Percentiles rank a stretch among this genome's conserved stretches.
Conservation (phyloP, 2,797 vertebrate genomes). For the Pterois miles region DNA sequence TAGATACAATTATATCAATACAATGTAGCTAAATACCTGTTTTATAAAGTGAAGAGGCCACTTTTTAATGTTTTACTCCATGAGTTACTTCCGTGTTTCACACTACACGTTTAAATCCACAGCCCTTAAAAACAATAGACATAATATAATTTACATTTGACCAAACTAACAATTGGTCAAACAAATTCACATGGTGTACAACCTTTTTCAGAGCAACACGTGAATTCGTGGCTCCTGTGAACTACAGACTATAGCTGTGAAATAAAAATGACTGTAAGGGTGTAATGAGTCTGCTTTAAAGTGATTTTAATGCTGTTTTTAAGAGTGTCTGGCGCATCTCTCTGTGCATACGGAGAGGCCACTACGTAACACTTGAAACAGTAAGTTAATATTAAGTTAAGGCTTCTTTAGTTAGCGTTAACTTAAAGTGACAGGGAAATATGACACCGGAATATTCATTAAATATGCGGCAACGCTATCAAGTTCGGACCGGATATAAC, state of each 20-base stretch:
- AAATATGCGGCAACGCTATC: constrained; percentile 69
- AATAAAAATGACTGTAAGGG: too few species aligned
- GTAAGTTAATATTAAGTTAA: too few species aligned
- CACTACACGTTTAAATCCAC: too few species aligned
- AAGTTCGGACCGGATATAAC: constrained; percentile 32
- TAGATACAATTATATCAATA: background rate
- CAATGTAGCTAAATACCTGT: background rate
- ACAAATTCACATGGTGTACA: background rate
- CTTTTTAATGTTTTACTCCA: background rate
- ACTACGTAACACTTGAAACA: too few species aligned
- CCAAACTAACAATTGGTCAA: too few species aligned
- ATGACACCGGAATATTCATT: constrained; percentile 71
- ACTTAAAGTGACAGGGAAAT: constrained; percentile 32
- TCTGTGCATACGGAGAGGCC: too few species aligned
- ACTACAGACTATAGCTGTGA: too few species aligned
- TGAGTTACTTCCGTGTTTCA: background rate
- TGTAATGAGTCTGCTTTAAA: background rate
- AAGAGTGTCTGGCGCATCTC: background rate
- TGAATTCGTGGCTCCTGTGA: background rate
- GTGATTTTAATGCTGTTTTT: background rate
- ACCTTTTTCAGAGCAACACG: background rate
- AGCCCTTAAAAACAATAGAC: too few species aligned
- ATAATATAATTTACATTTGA: too few species aligned
- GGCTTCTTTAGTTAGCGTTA: background rate
- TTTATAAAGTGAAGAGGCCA: background rate